phyloP scores from a whole-genome alignment of 2,113 vertebrate species.

The Steatornis caripensis region DNA sequence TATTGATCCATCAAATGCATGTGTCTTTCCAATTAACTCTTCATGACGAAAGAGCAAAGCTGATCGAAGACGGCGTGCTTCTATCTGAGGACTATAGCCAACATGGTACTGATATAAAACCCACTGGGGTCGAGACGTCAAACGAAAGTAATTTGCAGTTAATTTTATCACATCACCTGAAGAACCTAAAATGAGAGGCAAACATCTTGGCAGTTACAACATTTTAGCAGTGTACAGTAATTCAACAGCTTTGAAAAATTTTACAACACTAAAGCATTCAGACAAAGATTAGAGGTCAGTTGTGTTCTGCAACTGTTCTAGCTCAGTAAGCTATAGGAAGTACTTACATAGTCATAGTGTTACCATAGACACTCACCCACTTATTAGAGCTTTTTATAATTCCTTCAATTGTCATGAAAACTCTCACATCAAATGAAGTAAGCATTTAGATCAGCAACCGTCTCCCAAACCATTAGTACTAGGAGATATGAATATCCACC shows the following conservation, averaged over 20 bases:
- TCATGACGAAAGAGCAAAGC: constrained; percentile 88
- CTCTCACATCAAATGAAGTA: not conserved
- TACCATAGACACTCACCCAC: accelerated
- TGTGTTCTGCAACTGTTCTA: not conserved
- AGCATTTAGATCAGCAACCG: not conserved
- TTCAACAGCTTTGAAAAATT: not conserved
- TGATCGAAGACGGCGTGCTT: constrained; percentile 82
- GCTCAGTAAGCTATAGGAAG: not conserved
- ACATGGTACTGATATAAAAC: constrained; percentile 91
- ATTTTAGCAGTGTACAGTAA: too few relatives aligned
- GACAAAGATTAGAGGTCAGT: not conserved
- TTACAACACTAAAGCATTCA: not conserved
- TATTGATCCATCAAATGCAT: constrained; percentile 86
- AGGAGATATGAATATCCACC: not conserved
- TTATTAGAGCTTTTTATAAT: not conserved
- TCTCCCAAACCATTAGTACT: not conserved
- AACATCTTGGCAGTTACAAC: too few relatives aligned
- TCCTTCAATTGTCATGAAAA: not conserved
- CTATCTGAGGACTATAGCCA: constrained; percentile 86
- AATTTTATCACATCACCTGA: constrained; percentile 77
- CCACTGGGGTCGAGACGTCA: constrained; percentile 89
- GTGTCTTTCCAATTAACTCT: constrained; percentile 79
- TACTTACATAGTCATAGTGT: accelerated
- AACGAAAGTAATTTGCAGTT: constrained; percentile 83
- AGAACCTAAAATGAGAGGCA: constrained; percentile 66